Conservation (phyloP, 2,797 vertebrate genomes). For the Hipposideros larvatus region DNA sequence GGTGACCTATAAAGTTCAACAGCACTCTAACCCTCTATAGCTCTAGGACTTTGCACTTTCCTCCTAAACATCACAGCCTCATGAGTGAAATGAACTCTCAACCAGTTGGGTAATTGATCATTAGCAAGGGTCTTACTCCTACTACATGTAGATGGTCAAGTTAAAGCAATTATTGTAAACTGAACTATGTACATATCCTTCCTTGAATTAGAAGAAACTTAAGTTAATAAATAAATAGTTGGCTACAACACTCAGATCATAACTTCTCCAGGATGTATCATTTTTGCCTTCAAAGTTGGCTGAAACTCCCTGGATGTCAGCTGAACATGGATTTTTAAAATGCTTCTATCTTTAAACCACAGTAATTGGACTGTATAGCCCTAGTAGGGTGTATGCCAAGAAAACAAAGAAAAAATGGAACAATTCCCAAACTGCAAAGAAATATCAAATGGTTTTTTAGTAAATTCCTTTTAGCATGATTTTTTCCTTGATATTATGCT, state of each 20-base stretch:
- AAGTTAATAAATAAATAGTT: constrained; percentile 60
- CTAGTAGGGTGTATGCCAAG: background rate
- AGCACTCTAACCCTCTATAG: background rate
- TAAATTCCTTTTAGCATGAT: background rate
- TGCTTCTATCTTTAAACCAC: constrained; percentile 70
- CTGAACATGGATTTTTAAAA: background rate
- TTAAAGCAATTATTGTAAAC: background rate
- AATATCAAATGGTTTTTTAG: constrained; percentile 14
- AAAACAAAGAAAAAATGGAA: background rate
- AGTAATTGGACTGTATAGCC: background rate
- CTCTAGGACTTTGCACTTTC: constrained; percentile 21
- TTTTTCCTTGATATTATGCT: background rate
- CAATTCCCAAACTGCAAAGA: background rate
- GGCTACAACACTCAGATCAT: background rate
- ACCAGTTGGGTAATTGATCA: background rate
- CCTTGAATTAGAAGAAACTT: constrained; percentile 47
- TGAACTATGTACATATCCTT: background rate
- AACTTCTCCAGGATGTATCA: background rate
- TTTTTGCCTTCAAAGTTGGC: background rate
- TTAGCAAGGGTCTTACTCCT: constrained; percentile 1
- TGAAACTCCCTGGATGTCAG: background rate
- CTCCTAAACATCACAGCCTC: background rate
- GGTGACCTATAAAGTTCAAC: background rate
- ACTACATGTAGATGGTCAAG: constrained; percentile 4
- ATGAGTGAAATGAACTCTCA: background rate